Conservation (phyloP, 2,888 invertebrate genomes). For the Campaea margaritaria region DNA sequence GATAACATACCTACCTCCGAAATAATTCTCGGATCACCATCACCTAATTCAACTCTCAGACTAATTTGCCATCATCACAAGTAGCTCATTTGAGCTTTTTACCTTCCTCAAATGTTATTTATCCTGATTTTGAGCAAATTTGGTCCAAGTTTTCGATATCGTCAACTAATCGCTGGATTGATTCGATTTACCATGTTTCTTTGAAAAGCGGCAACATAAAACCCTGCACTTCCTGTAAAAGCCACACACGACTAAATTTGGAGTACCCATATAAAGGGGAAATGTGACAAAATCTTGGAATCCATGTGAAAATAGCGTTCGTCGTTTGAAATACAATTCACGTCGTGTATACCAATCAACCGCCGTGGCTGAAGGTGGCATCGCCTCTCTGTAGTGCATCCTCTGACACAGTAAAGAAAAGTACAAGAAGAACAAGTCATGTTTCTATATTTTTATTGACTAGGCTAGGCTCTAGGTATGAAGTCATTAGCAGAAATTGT, state of each 20-base stretch:
- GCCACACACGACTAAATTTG: constrained; percentile 20
- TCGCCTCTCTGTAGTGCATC: constrained; percentile 39
- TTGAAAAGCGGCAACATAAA: not conserved
- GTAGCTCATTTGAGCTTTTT: too few species aligned
- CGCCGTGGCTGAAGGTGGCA: constrained; percentile 42
- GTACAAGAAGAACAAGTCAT: not conserved
- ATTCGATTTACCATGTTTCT: not conserved
- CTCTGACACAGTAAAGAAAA: constrained; percentile 17
- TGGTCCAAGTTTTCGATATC: too few species aligned
- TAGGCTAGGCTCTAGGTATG: too few species aligned
- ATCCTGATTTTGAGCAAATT: too few species aligned
- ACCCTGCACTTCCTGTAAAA: constrained; percentile 1
- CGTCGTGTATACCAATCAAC: constrained; percentile 47
- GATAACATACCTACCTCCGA: too few species aligned
- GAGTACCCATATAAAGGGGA: constrained; percentile 24
- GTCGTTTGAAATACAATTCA: constrained; percentile 41
- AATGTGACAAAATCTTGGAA: constrained; percentile 36
- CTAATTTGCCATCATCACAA: too few species aligned
- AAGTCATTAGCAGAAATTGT: too few species aligned
- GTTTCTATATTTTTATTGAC: too few species aligned
- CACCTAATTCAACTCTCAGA: too few species aligned
- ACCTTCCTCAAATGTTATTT: too few species aligned
- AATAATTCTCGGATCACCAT: too few species aligned
- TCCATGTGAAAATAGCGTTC: constrained; percentile 38
- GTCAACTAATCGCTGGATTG: too few species aligned